Base-by-base conservation (phyloP, 2,888 invertebrate species). In the Venusia cambrica region DNA sequence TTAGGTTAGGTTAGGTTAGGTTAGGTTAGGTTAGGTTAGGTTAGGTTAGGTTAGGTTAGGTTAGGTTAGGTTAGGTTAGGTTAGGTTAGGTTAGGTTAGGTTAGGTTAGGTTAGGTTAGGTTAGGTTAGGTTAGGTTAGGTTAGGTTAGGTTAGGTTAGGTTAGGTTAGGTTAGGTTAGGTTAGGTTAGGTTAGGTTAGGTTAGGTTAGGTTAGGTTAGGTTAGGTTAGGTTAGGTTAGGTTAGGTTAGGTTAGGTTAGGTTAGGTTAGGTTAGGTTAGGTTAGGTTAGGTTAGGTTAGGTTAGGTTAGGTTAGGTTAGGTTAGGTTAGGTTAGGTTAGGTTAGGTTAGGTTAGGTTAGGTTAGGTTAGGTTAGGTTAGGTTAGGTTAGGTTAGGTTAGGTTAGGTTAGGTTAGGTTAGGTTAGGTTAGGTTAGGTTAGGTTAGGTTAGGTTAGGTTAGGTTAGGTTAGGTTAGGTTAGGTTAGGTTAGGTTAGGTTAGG, bases 391-490 rank as follows among this genome's bases (percentile, higher is more conserved):
- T n/a, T n/a, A n/a, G n/a, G n/a, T n/a, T n/a, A n/a, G n/a, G 40
- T 40, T 40, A 39, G 39, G 35, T 46, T 46, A 46, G 46, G 46
- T 46, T 46, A 46, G 46, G 47, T 47, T 47, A 48, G 48, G 48
- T 48, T 48, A 48, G 48, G 48, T 48, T 48, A 48, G 48, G 48
- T 48, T 48, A 48, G 48, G 48, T 48, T 48, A 48, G 48, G 48
- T 48, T 48, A 48, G 48, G 48, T 48, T 48, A 48, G 48, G 48
- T 48, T 48, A 48, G 48, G 45, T 16, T 10, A 17, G 17, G 6
- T 24, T 18, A 19, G 25, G 25, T 30, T 36, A 41, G 39, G 36
- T 42, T 27, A 27, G 26, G 26, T 19, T 19, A 19, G 19, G 43
- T 40, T 44, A 44, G 47, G n/a, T n/a, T n/a, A n/a, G n/a, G n/a